These are phyloP conservation scores for Varecia variegata DNA, from an alignment of 2,797 vertebrate genomes.

Conservation along the genomic window DNA sequence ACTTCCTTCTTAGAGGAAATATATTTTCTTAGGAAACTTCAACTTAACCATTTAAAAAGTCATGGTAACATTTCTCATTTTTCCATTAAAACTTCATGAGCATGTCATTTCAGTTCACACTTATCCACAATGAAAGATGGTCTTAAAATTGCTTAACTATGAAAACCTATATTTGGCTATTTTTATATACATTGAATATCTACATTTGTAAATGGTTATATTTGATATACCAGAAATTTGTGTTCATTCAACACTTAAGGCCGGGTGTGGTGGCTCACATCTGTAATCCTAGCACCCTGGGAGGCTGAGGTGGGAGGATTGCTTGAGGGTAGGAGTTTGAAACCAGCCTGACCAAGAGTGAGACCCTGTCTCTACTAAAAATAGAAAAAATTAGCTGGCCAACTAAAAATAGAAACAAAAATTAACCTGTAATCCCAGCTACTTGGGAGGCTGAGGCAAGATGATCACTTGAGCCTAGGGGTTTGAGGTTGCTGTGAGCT, in stretches of 20 bases:
- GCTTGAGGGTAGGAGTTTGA: too few species aligned
- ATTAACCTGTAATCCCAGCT: too few species aligned
- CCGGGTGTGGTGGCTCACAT: too few species aligned
- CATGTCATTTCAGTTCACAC: slow-evolving; percentile 2
- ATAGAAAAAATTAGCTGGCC: too few species aligned
- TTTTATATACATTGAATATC: background rate
- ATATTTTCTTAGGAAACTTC: slow-evolving; percentile 12
- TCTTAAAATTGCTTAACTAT: slow-evolving; percentile 38
- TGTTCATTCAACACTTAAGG: background rate
- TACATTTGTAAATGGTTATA: background rate
- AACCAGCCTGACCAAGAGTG: too few species aligned
- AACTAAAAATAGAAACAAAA: too few species aligned
- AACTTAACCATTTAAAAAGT: slow-evolving; percentile 7
- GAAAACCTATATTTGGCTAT: background rate
- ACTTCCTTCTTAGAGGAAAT: slow-evolving; percentile 31
- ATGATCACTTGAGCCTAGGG: too few species aligned
- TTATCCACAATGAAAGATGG: background rate
- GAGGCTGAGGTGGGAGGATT: too few species aligned
- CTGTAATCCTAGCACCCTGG: too few species aligned
- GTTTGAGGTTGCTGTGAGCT: too few species aligned
- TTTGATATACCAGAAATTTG: slow-evolving; percentile 3
- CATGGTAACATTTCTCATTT: background rate
- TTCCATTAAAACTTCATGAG: background rate
- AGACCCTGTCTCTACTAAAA: too few species aligned
- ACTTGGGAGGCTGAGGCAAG: too few species aligned